These are phyloP conservation scores for Drosophila phalerata DNA, from an alignment of 2,888 invertebrate species.

Conservation along the genomic window DNA sequence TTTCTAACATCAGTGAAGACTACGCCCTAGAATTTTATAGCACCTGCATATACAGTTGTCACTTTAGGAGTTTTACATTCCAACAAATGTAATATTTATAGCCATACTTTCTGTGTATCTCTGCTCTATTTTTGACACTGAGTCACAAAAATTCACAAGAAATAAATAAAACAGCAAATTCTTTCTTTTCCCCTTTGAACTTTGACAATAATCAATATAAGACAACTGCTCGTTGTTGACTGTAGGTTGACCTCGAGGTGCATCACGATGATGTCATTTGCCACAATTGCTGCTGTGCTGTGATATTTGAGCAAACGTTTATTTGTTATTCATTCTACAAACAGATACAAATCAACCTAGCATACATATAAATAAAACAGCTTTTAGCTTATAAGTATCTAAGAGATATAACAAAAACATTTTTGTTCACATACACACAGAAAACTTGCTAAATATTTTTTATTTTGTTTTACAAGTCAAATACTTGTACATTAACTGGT, in stretches of 20 bases:
- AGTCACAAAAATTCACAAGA: conserved; percentile 36
- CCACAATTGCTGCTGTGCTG: conserved; percentile 21
- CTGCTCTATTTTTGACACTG: conserved; percentile 6
- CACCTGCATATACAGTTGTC: neutral
- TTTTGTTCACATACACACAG: conserved; percentile 1
- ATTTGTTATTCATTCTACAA: conserved; percentile 33
- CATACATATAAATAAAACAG: conserved; percentile 13
- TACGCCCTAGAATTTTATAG: too few species aligned
- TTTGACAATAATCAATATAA: conserved; percentile 63
- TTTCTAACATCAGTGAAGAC: neutral
- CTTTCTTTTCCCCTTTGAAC: conserved; percentile 54
- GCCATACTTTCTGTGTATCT: neutral
- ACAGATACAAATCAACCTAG: conserved; percentile 24
- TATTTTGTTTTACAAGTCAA: conserved; percentile 15
- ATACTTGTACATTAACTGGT: conserved; percentile 7
- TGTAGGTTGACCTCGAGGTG: conserved; percentile 55
- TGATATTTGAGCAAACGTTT: conserved; percentile 46
- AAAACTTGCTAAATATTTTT: conserved; percentile 26
- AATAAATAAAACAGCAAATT: neutral
- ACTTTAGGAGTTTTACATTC: conserved; percentile 5
- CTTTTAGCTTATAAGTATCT: conserved; percentile 12
- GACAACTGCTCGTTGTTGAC: conserved; percentile 22
- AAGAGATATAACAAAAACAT: conserved; percentile 14
- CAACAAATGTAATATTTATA: conserved; percentile 12
- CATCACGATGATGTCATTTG: conserved; percentile 68